Conservation (phyloP, 1,140 invertebrate genomes). For the Meloidogyne exigua region DNA sequence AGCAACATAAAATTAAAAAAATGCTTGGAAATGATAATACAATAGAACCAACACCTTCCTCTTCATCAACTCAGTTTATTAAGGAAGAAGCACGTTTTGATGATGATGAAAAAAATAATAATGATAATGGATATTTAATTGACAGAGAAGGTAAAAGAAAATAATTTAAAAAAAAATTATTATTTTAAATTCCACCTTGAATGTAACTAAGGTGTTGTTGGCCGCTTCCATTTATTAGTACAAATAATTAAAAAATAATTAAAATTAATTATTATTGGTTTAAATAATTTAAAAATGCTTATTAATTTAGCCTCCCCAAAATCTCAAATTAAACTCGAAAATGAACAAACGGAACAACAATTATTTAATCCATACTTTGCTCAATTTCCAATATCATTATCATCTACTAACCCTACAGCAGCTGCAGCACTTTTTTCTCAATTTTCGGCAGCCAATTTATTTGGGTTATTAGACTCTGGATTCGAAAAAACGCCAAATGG, state of each 20-base stretch:
- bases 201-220: too few relatives aligned
- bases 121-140: background rate
- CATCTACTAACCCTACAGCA: background rate
- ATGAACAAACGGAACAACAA: background rate
- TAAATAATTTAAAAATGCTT: background rate
- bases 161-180: too few relatives aligned
- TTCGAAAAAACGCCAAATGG: slow-evolving; percentile 18
- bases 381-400: slow-evolving; percentile 1
- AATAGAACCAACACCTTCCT: background rate
- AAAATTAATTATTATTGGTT: too few relatives aligned
- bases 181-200: too few relatives aligned
- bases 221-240: too few relatives aligned
- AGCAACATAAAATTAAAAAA: background rate
- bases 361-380: background rate
- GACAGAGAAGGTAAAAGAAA: background rate
- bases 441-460: slow-evolving; percentile 15
- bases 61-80: background rate
- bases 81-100: background rate
- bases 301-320: background rate
- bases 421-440: slow-evolving; percentile 12
- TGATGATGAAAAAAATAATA: background rate
- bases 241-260: too few relatives aligned
- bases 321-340: background rate
- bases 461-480: slow-evolving; percentile 11
- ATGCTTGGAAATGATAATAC: background rate